Base-by-base conservation (phyloP, 1,140 invertebrate species). In the Pseudomyrmex cubaensis region DNA sequence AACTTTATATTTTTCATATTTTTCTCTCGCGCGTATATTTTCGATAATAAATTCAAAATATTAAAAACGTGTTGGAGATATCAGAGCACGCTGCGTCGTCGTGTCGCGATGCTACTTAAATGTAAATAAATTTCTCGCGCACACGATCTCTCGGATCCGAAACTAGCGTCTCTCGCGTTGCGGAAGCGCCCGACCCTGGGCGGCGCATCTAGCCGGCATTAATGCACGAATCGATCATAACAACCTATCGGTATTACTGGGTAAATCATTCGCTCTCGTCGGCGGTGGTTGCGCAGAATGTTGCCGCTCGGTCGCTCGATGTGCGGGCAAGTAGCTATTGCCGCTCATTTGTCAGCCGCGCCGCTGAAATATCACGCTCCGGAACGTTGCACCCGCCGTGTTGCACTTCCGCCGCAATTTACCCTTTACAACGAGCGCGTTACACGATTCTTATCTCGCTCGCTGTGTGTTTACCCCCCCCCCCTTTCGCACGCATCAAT, bases 271-370 rank as follows among this genome's bases (percentile, higher is more conserved):
- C 87, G 82, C 77, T 70, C 72, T 82, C 62, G 48, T 73, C 74
- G 59, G 25, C 20, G 70, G 67, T 67, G 59, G 69, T 67, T 64
- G 46, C 48, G 59, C 61, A 87, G 87, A 89, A 89, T 89, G 87
- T 89, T 87, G 57, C 77, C 59, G 20, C 62, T 67, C 63, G 61
- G 72, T 69, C 70, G 75, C 85, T 84, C 85, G 74, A 77, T 69
- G 82, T 83, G 62, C 78, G 85, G 85, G 35, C 88, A 86, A 89
- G 88, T 89, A 89, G 88, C 88, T 89, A 89, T 89, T 89, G 88
- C 87, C 82, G 85, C 87, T 89, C 88, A 87, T 89, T 89, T 89
- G 88, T 89, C 88, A 89, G 85, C 73, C 85, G 62, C 85, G 66
- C 72, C 85, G 77, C 77, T 89, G 87, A 89, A 89, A 89, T 89